These are phyloP conservation scores for Brachyptera risi DNA, from an alignment of 2,888 invertebrate species.

Conservation along the genomic window DNA sequence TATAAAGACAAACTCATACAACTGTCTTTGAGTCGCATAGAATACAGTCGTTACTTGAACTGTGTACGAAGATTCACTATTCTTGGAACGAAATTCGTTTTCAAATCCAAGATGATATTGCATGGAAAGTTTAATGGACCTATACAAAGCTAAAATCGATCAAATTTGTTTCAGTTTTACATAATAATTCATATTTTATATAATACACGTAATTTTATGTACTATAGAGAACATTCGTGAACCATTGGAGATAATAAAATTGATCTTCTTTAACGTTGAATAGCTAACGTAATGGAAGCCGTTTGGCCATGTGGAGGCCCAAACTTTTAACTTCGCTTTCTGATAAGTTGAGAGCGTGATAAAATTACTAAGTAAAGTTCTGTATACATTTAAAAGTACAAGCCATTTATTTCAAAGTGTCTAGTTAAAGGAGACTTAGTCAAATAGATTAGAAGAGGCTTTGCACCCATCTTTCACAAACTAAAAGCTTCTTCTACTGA, in stretches of 20 bases:
- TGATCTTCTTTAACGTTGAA: constrained; percentile 13
- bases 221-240: constrained; percentile 1
- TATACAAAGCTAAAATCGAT: neutral
- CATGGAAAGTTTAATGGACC: neutral
- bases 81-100: neutral
- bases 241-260: constrained; percentile 16
- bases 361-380: constrained; percentile 19
- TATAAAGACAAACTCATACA: too few species aligned
- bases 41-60: too few species aligned
- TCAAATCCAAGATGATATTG: neutral
- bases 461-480: constrained; percentile 7
- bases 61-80: too few species aligned
- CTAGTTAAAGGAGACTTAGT: constrained; percentile 6
- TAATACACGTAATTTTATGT: neutral
- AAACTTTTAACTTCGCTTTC: constrained; percentile 12
- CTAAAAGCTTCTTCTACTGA: constrained; percentile 16
- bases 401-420: constrained; percentile 20
- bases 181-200: constrained; percentile 13
- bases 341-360: constrained; percentile 15
- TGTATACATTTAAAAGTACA: constrained; percentile 20
- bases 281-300: constrained; percentile 21
- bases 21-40: too few species aligned
- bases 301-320: constrained; percentile 9
- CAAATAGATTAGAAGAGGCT: constrained; percentile 16
- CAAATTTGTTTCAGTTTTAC: constrained; percentile 3